phyloP scores from a whole-genome alignment of 2,797 vertebrate species.

The Diceros bicornis region DNA sequence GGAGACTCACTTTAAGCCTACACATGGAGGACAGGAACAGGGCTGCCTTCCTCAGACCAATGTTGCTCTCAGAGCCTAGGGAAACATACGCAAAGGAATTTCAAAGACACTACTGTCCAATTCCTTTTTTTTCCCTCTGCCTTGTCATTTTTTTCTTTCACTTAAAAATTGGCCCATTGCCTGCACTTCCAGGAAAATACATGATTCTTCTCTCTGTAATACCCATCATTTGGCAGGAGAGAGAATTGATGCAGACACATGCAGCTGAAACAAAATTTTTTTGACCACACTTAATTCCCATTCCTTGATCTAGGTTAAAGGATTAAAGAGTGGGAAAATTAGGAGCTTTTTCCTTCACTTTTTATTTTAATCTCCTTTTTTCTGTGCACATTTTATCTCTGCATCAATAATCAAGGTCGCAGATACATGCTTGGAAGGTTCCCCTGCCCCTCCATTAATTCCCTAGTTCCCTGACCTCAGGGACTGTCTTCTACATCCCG shows the following conservation, averaged over 20 bases:
- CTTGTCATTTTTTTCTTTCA: constrained; percentile 3
- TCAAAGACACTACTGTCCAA: constrained; percentile 36
- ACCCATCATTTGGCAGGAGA: constrained; percentile 8
- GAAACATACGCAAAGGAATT: constrained; percentile 52
- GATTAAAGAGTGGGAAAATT: not conserved
- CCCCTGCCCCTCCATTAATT: not conserved
- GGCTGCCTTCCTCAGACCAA: not conserved
- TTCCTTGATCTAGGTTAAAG: constrained; percentile 45
- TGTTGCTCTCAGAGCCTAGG: not conserved
- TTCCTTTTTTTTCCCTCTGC: not conserved
- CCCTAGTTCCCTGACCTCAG: not conserved
- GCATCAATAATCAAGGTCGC: not conserved
- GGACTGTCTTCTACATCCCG: not conserved
- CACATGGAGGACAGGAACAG: not conserved
- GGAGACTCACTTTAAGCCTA: not conserved
- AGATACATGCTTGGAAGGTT: not conserved
- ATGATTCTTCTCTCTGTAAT: constrained; percentile 6
- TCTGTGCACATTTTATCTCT: not conserved
- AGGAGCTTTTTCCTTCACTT: constrained; percentile 25
- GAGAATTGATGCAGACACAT: constrained; percentile 54
- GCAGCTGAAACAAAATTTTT: constrained; percentile 57
- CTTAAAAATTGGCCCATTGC: constrained; percentile 34
- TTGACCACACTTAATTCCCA: not conserved
- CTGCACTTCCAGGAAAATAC: constrained; percentile 72
- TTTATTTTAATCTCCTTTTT: constrained; percentile 18